These are phyloP conservation scores for Megathymus violae DNA, from an alignment of 1,140 invertebrate species.

Conservation along the genomic window DNA sequence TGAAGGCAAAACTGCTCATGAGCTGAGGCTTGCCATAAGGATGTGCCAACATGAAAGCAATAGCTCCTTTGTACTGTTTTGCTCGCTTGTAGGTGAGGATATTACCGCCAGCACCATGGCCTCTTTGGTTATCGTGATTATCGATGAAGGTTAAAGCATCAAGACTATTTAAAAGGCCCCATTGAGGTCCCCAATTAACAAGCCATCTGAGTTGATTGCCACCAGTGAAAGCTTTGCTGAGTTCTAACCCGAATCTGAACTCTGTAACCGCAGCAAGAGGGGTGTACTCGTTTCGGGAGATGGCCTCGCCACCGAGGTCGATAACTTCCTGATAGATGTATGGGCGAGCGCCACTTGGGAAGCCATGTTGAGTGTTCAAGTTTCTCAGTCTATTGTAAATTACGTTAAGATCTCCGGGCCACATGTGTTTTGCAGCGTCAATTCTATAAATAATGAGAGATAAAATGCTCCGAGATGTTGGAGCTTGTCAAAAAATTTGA, in stretches of 20 bases:
- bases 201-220: conserved; percentile 71
- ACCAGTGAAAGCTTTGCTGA: conserved; percentile 69
- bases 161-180: conserved; percentile 83
- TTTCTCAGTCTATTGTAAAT: conserved; percentile 81
- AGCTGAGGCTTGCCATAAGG: conserved; percentile 90
- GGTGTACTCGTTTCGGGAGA: conserved; percentile 85
- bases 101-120: conserved; percentile 84
- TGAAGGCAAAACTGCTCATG: conserved; percentile 91
- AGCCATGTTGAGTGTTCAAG: conserved; percentile 86
- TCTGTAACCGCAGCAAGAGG: conserved; percentile 88
- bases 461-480: too few relatives aligned
- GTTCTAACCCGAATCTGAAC: conserved; percentile 85
- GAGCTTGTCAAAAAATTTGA: too few relatives aligned
- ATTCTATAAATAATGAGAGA: too few relatives aligned
- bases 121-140: conserved; percentile 86
- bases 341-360: conserved; percentile 84
- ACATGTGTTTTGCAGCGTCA: conserved; percentile 92
- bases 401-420: conserved; percentile 85
- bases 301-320: conserved; percentile 85
- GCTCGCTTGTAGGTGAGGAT: conserved; percentile 86
- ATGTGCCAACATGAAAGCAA: conserved; percentile 93
- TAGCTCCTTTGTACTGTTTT: conserved; percentile 87
- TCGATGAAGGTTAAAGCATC: conserved; percentile 87
- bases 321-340: conserved; percentile 94
- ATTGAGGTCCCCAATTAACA: conserved; percentile 83